A percentile compares a stretch with the other conserved stretches of the same genome.
Evolutionary conservation across 2,113 vertebrate genomes (phyloP).

Genomic region (Rhynchomys soricoides): DNA sequence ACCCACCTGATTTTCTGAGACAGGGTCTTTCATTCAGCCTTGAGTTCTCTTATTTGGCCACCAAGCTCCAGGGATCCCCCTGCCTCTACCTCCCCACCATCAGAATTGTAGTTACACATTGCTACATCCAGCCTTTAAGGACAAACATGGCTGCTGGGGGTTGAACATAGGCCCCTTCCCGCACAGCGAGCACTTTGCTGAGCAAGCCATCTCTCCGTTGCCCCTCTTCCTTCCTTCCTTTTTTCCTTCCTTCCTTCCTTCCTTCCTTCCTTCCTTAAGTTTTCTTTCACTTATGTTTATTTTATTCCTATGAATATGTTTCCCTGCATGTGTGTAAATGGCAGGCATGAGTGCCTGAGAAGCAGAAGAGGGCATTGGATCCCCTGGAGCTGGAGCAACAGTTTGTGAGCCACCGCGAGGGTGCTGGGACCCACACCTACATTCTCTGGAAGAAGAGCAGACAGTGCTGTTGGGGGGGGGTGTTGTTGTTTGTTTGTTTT

Average conservation of each 20-base stretch:
- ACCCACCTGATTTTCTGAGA: background rate
- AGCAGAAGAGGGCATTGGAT: background rate
- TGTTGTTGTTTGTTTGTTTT: background rate
- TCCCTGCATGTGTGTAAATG: background rate
- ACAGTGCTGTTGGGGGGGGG: background rate
- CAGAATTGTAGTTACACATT: background rate
- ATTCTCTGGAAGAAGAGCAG: background rate
- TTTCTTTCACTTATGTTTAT: background rate
- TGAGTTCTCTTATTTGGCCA: background rate
- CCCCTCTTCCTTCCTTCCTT: background rate
- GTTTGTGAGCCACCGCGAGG: background rate
- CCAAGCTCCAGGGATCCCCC: background rate
- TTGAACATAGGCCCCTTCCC: no score
- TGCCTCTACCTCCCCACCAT: background rate
- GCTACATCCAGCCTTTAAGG: background rate
- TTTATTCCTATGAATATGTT: background rate
- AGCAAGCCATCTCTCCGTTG: background rate
- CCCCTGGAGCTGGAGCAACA: background rate
- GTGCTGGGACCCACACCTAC: background rate
- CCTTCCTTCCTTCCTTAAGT: background rate
- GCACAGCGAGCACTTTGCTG: background rate
- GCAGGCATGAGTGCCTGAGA: background rate
- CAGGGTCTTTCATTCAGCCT: background rate
- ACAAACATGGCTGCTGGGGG: background rate
- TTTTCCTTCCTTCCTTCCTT: background rate